Conservation (phyloP, 2,797 vertebrate genomes). For the Coendou prehensilis region DNA sequence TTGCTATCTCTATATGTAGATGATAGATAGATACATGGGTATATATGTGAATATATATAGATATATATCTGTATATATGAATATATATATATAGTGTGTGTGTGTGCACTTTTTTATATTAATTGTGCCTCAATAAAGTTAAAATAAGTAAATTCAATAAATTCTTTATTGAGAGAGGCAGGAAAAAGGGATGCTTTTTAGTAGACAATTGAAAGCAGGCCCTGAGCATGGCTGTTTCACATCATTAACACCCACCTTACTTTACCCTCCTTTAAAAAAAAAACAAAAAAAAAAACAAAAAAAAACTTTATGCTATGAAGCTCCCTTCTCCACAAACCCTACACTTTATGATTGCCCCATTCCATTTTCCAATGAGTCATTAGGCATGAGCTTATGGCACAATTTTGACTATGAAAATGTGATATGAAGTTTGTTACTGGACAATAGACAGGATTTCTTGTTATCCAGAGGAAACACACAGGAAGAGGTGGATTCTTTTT, state of each 20-base stretch:
- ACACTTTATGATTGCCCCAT: not conserved
- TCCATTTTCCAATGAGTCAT: not conserved
- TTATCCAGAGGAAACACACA: not conserved
- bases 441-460: not conserved
- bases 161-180: not conserved
- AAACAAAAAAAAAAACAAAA: not conserved
- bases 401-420: not conserved
- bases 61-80: not conserved
- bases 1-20: no score
- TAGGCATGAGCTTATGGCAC: not conserved
- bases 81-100: no score
- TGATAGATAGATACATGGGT: not conserved
- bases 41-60: not conserved
- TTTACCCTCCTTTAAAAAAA: not conserved
- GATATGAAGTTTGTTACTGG: not conserved
- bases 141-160: not conserved
- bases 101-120: not conserved
- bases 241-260: not conserved
- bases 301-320: not conserved
- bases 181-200: not conserved
- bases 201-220: not conserved
- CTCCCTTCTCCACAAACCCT: not conserved
- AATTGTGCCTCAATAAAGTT: not conserved
- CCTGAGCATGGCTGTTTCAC: not conserved
- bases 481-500: not conserved